Base-by-base conservation (phyloP, 2,113 vertebrate species). In the Rhodinocichla rosea region DNA sequence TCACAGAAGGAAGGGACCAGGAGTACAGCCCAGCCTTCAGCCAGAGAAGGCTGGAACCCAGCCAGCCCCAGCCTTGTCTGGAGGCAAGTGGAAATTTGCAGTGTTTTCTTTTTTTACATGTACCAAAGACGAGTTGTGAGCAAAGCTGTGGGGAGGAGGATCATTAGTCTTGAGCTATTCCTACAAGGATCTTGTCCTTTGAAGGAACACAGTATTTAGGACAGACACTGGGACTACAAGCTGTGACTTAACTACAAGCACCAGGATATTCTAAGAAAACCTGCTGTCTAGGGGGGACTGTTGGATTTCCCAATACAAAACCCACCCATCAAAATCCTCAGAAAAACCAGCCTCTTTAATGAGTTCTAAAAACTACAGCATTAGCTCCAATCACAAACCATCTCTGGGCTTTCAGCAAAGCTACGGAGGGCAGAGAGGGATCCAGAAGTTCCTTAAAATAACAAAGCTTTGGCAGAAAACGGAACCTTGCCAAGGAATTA, bases 401-500 rank as follows among this genome's bases (percentile, higher is more conserved):
- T 30, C 37, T 45, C 53, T 9, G 7, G 39, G 18, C 55, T 67
- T 83, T 32, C 68, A 70, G 55, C 30, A 91, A 88, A 95, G 50
- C 19, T 86, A 49, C 0, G 4, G 30, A 56, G 10, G 83, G 35
- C 30, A 82, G 20, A 60, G 10, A 1, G 1, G 6, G 30, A 82
- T 23, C 53, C 26, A 76, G 37, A 83, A 28, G 20, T 32, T 91
- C 42, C 63, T 91, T 85, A 83, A 90, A 92, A 80, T 33, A 95
- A 96, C 82, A 95, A 80, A 92, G 59, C 70, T 26, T 92, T 40
- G 87, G 79, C 73, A 97, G 89, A 96, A 97, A 96, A 19, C 9
- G 47, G 68, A 59, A 39, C 30, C 59, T 91, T 97, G 97, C 95
- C 96, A 97, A 93, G 90, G 64, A 97, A 95, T 55, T 85, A 94